Evolutionary conservation across 2,888 invertebrate genomes (phyloP), one percentile per base, ranked within the genome.

Genomic region (Strigamia maritima): DNA sequence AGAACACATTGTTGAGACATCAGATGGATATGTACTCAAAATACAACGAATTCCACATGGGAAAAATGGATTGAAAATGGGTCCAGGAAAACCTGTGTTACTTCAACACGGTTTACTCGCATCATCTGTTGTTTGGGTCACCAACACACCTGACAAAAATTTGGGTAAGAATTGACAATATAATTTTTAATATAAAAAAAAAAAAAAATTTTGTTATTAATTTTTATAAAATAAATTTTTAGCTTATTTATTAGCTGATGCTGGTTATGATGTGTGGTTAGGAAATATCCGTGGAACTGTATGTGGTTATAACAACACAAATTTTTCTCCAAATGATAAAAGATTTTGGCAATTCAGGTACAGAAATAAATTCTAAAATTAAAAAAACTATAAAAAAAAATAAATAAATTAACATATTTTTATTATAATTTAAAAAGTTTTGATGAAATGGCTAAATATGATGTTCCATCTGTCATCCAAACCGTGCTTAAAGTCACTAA

Each of bases 391-490:
- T n/a, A n/a, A n/a, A n/a, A n/a, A n/a, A n/a, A n/a, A n/a, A n/a
- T n/a, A n/a, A n/a, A n/a, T 10, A 70, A 19, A 40, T 40, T 10
- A 40, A 14, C 40, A 40, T 8, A 40, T 10, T n/a, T n/a, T n/a
- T n/a, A n/a, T n/a, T n/a, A n/a, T n/a, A n/a, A n/a, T n/a, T n/a
- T n/a, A n/a, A n/a, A n/a, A n/a, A 87, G 87, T 80, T 89, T 86
- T 86, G 87, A 89, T 82, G 87, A 89, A 81, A 88, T 88, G 88
- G 88, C 87, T n/a, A n/a, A n/a, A n/a, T 0, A 86, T 81, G 89
- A 70, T 81, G 81, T 89, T 14, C 87, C 88, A 1, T 87, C 88
- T 2, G 86, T 86, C 83, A 83, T 89, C 35, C 84, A 88, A 81
- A 85, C 85, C 80, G 85, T 86, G 0, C 81, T 87, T 49, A 82